Percentiles rank a stretch among this genome's conserved stretches.
Evolutionary conservation across 2,797 vertebrate species (phyloP).

Genomic region (Rallus crepitans): DNA sequence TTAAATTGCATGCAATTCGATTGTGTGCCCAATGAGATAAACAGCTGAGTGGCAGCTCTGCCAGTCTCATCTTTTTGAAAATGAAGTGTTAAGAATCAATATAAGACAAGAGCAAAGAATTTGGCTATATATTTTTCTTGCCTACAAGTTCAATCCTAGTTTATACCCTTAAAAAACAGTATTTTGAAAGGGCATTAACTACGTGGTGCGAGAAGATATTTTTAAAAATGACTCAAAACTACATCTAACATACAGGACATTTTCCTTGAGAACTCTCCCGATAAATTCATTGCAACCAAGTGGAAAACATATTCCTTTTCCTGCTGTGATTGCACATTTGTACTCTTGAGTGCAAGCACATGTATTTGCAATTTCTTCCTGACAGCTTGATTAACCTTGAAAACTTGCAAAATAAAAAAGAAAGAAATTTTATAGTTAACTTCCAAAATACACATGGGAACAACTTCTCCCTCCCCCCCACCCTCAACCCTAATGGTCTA

Average conservation of each 20-base stretch:
- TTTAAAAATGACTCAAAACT: conserved; percentile 57
- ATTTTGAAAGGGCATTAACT: conserved; percentile 41
- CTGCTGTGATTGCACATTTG: conserved; percentile 76
- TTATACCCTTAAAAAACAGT: conserved; percentile 22
- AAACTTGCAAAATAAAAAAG: conserved; percentile 42
- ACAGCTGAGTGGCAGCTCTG: background rate
- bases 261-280: conserved; percentile 62
- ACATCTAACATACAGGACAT: conserved; percentile 62
- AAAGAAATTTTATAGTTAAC: conserved; percentile 8
- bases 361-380: conserved; percentile 64
- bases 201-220: conserved; percentile 15
- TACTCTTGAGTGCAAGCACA: conserved; percentile 56
- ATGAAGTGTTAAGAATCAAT: background rate
- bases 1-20: background rate
- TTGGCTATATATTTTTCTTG: background rate
- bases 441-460: conserved; percentile 12
- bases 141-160: conserved; percentile 9
- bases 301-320: conserved; percentile 73
- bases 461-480: background rate
- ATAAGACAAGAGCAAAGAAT: background rate
- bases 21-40: conserved; percentile 36
- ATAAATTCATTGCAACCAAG: conserved; percentile 68
- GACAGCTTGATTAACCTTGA: conserved; percentile 74
- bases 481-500: background rate
- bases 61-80: background rate